phyloP scores from a whole-genome alignment of 1,140 invertebrate species.

The Aporrectodea caliginosa region DNA sequence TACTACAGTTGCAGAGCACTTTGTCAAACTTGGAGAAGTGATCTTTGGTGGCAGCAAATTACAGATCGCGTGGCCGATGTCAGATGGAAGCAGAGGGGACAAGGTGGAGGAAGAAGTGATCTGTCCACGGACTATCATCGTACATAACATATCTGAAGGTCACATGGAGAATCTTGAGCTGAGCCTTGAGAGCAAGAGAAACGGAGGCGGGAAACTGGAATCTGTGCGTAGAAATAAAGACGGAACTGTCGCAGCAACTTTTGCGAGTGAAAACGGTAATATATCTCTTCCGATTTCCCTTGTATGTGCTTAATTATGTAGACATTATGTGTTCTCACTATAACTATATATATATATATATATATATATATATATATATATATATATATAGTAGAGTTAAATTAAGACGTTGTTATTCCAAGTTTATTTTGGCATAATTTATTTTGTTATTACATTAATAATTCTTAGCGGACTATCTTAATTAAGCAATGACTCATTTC shows the following conservation, averaged over 20 bases:
- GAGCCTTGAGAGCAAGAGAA: background rate
- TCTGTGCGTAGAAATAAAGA: background rate
- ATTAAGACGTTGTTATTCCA: too few relatives aligned
- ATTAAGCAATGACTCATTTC: too few relatives aligned
- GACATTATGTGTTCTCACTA: too few relatives aligned
- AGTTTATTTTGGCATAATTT: too few relatives aligned
- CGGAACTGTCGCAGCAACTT: background rate
- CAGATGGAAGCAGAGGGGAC: background rate
- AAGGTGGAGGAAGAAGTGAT: background rate
- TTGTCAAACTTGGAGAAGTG: background rate
- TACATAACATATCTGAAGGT: background rate
- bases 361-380: too few relatives aligned
- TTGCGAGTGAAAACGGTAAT: background rate
- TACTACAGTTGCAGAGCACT: background rate
- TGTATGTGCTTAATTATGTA: too few relatives aligned
- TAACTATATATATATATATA: too few relatives aligned
- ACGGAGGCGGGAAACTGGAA: background rate
- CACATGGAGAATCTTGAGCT: background rate
- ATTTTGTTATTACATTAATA: too few relatives aligned
- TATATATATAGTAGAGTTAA: too few relatives aligned
- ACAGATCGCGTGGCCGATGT: background rate
- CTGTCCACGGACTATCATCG: background rate
- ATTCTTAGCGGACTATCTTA: too few relatives aligned
- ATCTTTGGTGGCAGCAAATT: background rate
- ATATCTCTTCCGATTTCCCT: too few relatives aligned